phyloP scores from a whole-genome alignment of 1,140 invertebrate species.

The Aradophagus sp. region DNA sequence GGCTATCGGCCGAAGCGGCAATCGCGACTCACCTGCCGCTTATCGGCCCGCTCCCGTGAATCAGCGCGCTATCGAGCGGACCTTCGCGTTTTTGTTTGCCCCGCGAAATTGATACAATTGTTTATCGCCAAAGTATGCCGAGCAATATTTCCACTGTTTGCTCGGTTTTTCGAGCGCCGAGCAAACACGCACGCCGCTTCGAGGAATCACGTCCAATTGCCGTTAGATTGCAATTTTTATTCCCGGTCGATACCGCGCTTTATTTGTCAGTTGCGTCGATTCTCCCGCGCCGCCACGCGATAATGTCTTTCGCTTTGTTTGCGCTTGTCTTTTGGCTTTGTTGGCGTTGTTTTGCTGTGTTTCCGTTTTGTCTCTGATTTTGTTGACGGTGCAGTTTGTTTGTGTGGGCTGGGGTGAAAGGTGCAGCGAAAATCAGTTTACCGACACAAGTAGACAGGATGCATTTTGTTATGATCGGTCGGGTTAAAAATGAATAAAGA shows the following conservation, averaged over 20 bases:
- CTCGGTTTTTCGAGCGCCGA: slow-evolving; percentile 2
- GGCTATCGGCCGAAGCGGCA: slow-evolving; percentile 16
- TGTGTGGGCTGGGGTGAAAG: too few species aligned
- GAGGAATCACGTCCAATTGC: slow-evolving; percentile 4
- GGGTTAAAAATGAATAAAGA: too few species aligned
- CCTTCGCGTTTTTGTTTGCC: slow-evolving; percentile 37
- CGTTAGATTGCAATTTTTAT: not conserved
- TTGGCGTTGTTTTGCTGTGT: too few species aligned
- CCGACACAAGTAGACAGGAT: too few species aligned
- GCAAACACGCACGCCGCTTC: not conserved
- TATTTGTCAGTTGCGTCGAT: too few species aligned
- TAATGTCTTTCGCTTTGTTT: too few species aligned
- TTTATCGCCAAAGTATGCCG: slow-evolving; percentile 18
- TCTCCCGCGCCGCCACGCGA: too few species aligned
- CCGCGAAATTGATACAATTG: slow-evolving; percentile 24
- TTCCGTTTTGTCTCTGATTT: too few species aligned
- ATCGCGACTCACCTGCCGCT: slow-evolving; percentile 24
- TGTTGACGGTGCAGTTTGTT: too few species aligned
- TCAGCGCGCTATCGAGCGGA: slow-evolving; percentile 24
- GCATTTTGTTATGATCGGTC: too few species aligned
- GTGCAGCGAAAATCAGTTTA: too few species aligned
- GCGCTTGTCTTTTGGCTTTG: too few species aligned
- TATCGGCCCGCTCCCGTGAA: slow-evolving; percentile 22
- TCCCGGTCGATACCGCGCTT: not conserved
- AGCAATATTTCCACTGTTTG: slow-evolving; percentile 10